Evolutionary conservation across 1,140 invertebrate species (phyloP).

Genomic region (Zaprionus ornatus): DNA sequence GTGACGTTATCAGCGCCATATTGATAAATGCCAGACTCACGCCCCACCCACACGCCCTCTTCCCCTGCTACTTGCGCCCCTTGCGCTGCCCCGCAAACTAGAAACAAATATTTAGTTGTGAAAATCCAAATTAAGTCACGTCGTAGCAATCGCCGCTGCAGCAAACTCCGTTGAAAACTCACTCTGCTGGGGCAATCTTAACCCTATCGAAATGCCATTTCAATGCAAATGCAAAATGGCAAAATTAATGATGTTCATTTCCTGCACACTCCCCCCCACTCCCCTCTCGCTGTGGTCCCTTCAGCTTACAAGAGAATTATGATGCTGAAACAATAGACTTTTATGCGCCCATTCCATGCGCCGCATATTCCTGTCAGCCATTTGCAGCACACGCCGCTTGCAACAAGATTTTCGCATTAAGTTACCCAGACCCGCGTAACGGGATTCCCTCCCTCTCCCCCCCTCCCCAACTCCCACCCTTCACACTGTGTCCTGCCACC

Average conservation of each 20-base stretch:
- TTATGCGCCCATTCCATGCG: constrained; percentile 52
- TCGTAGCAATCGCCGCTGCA: constrained; percentile 72
- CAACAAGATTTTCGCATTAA: constrained; percentile 81
- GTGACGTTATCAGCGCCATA: constrained; percentile 75
- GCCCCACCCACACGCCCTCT: background rate
- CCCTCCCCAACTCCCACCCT: no score
- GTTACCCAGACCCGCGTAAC: constrained; percentile 41
- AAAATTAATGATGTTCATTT: constrained; percentile 83
- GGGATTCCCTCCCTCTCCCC: background rate
- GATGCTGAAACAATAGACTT: constrained; percentile 80
- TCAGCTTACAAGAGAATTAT: constrained; percentile 79
- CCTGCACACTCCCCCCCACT: constrained; percentile 40
- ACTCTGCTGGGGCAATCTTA: constrained; percentile 57
- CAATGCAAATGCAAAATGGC: constrained; percentile 79
- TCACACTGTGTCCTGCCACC: background rate
- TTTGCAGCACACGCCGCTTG: constrained; percentile 66
- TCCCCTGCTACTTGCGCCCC: no score
- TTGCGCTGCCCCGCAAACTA: constrained; percentile 10
- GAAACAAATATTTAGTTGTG: constrained; percentile 77
- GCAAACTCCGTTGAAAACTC: constrained; percentile 58
- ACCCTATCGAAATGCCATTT: constrained; percentile 79
- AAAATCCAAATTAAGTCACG: constrained; percentile 81
- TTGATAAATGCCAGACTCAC: constrained; percentile 66
- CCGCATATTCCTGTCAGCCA: constrained; percentile 33
- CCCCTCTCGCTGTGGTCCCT: constrained; percentile 13